Evolutionary conservation across 2,888 invertebrate species (phyloP), one percentile per base, ranked within the genome.

Genomic region (Sisyra terminalis): DNA sequence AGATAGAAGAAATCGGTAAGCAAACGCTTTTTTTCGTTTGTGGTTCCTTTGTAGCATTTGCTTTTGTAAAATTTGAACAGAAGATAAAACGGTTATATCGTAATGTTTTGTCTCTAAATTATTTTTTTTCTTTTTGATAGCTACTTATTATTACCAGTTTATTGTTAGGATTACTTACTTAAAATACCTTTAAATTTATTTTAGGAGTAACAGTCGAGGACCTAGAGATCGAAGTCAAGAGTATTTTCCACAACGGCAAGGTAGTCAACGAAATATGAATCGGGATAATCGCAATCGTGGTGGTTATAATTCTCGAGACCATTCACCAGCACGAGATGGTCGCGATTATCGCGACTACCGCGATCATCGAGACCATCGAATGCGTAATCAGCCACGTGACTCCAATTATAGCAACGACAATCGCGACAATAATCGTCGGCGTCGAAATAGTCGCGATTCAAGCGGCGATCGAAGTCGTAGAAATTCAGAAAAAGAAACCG

Each of bases 391-490:
- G 36, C 46, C 49, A 29, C 44, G 55, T 47, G 53, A 55, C 3
- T 15, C 29, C 29, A 29, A 15, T 13, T n/a, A 13, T 34, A 16
- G 15, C 13, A 18, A 18, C 13, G n/a, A 34, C 18, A 32, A 30
- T 15, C 13, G 14, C 5, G 32, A 13, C 13, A 32, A 31, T 9
- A 37, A 43, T 35, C 24, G 24, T 9, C 24, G 29, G 15, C 13
- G 42, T 8, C 24, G 29, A 8, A 40, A 47, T 36, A 67, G 66
- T 49, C 57, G 67, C 29, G 67, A 67, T 47, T 55, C 59, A 15
- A 68, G 67, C 47, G 61, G 61, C 51, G 68, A 68, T 31, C 56
- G 66, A 47, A 59, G 48, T 30, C 55, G 53, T 44, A 54, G 60
- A 41, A 54, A 52, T 45, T 54, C 57, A 1, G 58, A 61, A 18